phyloP scores from a whole-genome alignment of 1,140 invertebrate species.

The Drosophila obscura region DNA sequence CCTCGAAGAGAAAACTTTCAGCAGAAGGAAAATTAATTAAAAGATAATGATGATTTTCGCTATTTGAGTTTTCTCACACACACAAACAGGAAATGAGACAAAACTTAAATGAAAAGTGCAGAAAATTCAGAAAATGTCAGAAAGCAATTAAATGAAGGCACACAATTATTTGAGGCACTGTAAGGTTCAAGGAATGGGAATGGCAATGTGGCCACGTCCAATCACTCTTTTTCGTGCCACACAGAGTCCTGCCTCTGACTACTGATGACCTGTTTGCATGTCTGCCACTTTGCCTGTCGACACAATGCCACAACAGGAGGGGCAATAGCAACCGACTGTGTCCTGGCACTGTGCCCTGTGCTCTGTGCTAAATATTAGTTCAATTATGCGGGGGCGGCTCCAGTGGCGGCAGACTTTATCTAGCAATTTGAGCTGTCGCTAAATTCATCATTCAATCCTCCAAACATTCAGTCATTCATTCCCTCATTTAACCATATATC shows the following conservation, averaged over 20 bases:
- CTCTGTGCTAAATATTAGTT: constrained; percentile 67
- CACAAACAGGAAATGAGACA: constrained; percentile 9
- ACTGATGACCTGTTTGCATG: constrained; percentile 72
- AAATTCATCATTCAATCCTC: constrained; percentile 27
- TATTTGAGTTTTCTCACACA: constrained; percentile 39
- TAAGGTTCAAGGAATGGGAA: too few species aligned
- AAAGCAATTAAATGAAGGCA: constrained; percentile 49
- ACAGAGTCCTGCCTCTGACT: neutral
- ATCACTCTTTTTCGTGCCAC: constrained; percentile 36
- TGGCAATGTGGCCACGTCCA: constrained; percentile 1
- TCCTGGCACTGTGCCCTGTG: neutral
- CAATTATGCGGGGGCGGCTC: constrained; percentile 52
- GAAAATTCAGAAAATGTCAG: constrained; percentile 36
- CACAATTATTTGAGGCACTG: constrained; percentile 35
- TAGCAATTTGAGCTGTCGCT: constrained; percentile 45
- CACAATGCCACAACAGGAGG: constrained; percentile 17
- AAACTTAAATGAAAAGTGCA: constrained; percentile 37
- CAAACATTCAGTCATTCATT: too few species aligned
- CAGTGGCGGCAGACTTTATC: constrained; percentile 4
- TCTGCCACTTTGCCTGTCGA: constrained; percentile 68
- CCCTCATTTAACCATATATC: neutral
- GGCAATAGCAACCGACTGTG: constrained; percentile 9
- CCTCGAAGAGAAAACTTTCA: constrained; percentile 48
- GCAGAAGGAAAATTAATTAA: constrained; percentile 75
- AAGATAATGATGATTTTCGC: constrained; percentile 73